These are phyloP conservation scores for Lydus trimaculatus DNA, from an alignment of 2,888 invertebrate species.

Conservation along the genomic window DNA sequence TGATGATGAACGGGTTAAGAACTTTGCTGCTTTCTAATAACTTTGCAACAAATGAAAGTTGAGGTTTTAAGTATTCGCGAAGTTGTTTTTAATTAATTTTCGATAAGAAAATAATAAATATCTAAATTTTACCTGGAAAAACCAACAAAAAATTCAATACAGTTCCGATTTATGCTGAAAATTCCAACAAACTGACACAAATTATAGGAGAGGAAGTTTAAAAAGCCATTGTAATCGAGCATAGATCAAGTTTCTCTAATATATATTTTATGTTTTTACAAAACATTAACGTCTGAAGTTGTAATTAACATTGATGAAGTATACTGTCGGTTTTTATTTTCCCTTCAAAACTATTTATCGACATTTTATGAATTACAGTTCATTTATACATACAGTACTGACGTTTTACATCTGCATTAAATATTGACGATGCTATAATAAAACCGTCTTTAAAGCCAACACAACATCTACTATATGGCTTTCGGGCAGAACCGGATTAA, in stretches of 20 bases:
- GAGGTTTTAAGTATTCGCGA: no score
- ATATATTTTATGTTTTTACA: background rate
- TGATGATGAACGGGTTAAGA: no score
- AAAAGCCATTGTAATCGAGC: background rate
- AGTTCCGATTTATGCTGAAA: no score
- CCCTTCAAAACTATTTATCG: slow-evolving; percentile 5
- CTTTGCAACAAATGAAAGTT: no score
- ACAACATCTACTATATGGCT: no score
- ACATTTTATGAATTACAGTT: background rate
- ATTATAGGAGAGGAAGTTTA: background rate
- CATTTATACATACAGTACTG: background rate
- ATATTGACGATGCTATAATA: background rate
- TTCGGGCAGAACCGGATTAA: background rate
- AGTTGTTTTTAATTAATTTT: no score
- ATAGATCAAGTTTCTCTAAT: background rate
- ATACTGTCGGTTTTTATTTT: background rate
- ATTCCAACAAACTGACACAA: background rate
- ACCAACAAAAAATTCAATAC: no score
- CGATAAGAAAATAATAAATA: no score
- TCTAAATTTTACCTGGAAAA: no score
- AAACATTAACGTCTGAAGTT: background rate
- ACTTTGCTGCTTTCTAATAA: no score
- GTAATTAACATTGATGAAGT: slow-evolving; percentile 6
- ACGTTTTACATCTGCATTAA: background rate
- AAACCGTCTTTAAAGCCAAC: background rate